Evolutionary conservation across 2,888 invertebrate genomes (phyloP).

Genomic region (Teleogryllus oceanicus): DNA sequence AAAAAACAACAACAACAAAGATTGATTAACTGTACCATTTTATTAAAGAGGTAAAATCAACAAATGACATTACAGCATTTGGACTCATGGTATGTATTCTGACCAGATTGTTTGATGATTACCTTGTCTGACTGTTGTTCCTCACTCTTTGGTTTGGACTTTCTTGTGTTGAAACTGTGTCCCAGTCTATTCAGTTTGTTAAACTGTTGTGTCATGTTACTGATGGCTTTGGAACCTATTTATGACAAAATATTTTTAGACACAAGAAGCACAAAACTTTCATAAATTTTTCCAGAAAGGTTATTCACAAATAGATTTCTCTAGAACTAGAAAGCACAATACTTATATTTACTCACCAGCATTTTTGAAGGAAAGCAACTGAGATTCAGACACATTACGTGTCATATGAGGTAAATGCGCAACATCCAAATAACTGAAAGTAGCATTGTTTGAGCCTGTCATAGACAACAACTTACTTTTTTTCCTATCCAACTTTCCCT

Average conservation of each 20-base stretch:
- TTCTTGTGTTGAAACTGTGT: slow-evolving; percentile 58
- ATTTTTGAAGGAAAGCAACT: slow-evolving; percentile 70
- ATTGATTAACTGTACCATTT: too few species aligned
- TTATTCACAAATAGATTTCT: too few species aligned
- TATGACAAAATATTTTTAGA: slow-evolving; percentile 39
- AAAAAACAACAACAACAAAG: too few species aligned
- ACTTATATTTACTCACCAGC: slow-evolving; percentile 56
- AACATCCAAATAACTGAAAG: slow-evolving; percentile 36
- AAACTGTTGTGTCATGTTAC: slow-evolving; percentile 82
- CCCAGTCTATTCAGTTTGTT: slow-evolving; percentile 75
- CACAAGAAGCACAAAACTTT: too few species aligned
- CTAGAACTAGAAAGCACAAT: too few species aligned
- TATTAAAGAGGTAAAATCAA: too few species aligned
- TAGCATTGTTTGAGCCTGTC: slow-evolving; percentile 46
- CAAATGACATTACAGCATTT: too few species aligned
- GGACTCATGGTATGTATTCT: too few species aligned
- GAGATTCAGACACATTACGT: slow-evolving; percentile 85
- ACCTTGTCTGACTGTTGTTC: not conserved
- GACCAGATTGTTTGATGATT: not conserved
- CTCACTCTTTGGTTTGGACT: slow-evolving; percentile 23
- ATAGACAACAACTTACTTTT: slow-evolving; percentile 56
- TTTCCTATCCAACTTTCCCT: slow-evolving; percentile 66
- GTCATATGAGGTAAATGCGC: slow-evolving; percentile 49
- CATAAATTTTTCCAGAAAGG: too few species aligned
- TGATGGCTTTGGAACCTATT: slow-evolving; percentile 76